phyloP scores from a whole-genome alignment of 2,113 vertebrate species.

The Lophura nycthemera region DNA sequence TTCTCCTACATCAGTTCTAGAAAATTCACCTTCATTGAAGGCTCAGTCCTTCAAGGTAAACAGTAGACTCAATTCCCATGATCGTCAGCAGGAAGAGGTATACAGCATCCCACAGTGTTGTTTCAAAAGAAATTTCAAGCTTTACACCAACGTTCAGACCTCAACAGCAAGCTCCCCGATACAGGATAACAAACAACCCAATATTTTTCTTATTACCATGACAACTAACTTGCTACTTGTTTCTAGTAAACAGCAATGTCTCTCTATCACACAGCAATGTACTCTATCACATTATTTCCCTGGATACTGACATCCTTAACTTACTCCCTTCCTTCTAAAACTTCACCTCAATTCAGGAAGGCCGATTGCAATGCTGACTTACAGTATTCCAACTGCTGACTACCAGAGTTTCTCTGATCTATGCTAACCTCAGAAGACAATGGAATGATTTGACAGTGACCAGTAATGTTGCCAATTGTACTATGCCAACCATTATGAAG shows the following conservation, averaged over 20 bases:
- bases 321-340: not conserved
- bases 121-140: not conserved
- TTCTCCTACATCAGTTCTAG: not conserved
- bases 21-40: slow-evolving; percentile 1
- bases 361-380: not conserved
- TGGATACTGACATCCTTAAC: not conserved
- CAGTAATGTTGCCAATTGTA: not conserved
- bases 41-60: not conserved
- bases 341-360: not conserved
- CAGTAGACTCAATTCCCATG: not conserved
- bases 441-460: not conserved
- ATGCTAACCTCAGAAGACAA: not conserved
- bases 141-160: not conserved
- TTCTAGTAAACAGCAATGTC: not conserved
- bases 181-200: not conserved
- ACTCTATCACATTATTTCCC: not conserved
- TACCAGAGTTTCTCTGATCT: not conserved
- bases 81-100: not conserved
- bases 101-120: not conserved
- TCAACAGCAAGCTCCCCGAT: not conserved
- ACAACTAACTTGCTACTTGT: not conserved
- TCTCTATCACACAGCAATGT: not conserved
- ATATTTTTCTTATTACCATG: not conserved
- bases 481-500: fast-evolving
- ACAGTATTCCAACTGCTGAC: not conserved